A percentile compares a stretch with the other conserved stretches of the same genome.
Evolutionary conservation across 2,113 vertebrate genomes (phyloP).

Genomic region (Rynchops niger): DNA sequence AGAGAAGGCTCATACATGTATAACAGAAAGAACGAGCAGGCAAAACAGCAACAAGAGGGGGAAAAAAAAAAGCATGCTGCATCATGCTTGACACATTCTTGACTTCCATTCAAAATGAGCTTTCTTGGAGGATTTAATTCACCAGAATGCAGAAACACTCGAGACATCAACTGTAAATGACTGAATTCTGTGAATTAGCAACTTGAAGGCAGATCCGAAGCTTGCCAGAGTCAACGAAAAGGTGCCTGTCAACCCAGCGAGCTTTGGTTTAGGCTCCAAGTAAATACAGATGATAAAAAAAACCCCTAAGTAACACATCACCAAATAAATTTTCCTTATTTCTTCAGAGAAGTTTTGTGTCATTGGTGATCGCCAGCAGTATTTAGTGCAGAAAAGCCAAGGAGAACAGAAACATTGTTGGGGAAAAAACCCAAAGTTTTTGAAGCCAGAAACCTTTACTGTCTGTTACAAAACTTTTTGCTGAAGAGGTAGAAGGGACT

Average conservation of each 20-base stretch:
- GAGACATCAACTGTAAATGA: background rate
- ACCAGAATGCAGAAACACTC: background rate
- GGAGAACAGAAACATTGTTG: background rate
- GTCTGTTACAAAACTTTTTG: background rate
- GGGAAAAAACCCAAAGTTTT: background rate
- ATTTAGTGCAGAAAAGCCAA: background rate
- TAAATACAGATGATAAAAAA: background rate
- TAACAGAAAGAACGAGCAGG: background rate
- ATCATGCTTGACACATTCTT: slow-evolving; percentile 31
- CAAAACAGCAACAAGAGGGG: slow-evolving; percentile 13
- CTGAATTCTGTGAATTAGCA: slow-evolving; percentile 18
- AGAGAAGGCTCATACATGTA: background rate
- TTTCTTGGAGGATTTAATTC: slow-evolving; percentile 28
- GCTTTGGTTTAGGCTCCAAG: background rate
- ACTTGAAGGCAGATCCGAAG: background rate
- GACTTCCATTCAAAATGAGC: slow-evolving; percentile 15
- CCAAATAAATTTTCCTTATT: background rate
- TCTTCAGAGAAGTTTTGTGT: background rate
- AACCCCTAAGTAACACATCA: background rate
- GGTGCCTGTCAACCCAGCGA: background rate
- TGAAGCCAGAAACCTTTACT: background rate
- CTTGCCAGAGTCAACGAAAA: background rate
- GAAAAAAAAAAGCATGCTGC: background rate
- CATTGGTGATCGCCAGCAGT: background rate
- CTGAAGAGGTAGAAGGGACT: background rate